Percentiles rank a stretch among this genome's conserved stretches.
Evolutionary conservation across 1,140 invertebrate genomes (phyloP).

Genomic region (Tetramorium simillimum): DNA sequence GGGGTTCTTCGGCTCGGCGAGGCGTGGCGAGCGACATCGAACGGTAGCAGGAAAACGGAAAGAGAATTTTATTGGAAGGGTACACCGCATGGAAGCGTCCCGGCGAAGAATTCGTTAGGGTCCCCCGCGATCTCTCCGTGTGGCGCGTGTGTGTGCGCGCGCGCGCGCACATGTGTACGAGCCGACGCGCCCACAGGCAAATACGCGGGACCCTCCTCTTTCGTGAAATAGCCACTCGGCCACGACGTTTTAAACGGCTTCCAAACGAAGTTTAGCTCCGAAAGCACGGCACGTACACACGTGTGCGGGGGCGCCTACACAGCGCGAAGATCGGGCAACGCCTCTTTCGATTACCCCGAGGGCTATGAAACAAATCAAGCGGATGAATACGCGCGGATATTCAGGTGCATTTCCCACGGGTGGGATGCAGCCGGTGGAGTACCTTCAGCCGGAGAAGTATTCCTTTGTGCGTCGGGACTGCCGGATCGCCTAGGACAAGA

Average conservation of each 20-base stretch:
- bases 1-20: neutral
- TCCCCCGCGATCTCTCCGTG: constrained; percentile 16
- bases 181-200: constrained; percentile 9
- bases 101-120: constrained; percentile 67
- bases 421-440: constrained; percentile 50
- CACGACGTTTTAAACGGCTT: constrained; percentile 61
- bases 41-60: constrained; percentile 58
- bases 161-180: neutral
- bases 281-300: constrained; percentile 26
- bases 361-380: constrained; percentile 76
- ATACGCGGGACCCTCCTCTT: constrained; percentile 49
- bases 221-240: constrained; percentile 69
- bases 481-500: constrained; percentile 40
- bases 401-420: constrained; percentile 77
- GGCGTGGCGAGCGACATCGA: constrained; percentile 37
- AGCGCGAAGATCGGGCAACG: constrained; percentile 75
- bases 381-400: constrained; percentile 72
- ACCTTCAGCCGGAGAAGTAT: constrained; percentile 29
- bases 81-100: constrained; percentile 25
- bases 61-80: constrained; percentile 63
- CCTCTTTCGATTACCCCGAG: constrained; percentile 75
- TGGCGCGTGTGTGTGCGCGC: neutral
- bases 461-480: constrained; percentile 56
- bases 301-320: constrained; percentile 22
- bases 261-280: constrained; percentile 17